Evolutionary conservation across 2,113 vertebrate genomes (phyloP).

Genomic region (Cathartes aura): DNA sequence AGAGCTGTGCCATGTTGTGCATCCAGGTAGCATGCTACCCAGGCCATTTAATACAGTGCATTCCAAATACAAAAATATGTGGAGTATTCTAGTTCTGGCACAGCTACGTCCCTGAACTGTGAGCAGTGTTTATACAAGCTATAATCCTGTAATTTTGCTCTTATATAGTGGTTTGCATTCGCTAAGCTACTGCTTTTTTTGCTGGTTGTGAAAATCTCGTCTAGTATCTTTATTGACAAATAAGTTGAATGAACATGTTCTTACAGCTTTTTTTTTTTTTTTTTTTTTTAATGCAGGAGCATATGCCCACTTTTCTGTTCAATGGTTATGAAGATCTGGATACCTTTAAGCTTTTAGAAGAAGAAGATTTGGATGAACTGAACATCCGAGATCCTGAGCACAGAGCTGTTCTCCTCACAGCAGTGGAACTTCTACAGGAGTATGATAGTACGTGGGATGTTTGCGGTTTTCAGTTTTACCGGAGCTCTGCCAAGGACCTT

Average conservation of each 20-base stretch:
- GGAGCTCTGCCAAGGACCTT: background rate
- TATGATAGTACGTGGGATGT: slow-evolving; percentile 89
- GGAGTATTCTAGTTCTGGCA: background rate
- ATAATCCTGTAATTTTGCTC: background rate
- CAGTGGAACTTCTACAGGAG: slow-evolving; percentile 95
- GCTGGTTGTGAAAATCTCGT: background rate
- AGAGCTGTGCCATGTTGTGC: background rate
- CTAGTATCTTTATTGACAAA: background rate
- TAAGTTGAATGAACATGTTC: background rate
- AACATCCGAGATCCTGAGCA: slow-evolving; percentile 95
- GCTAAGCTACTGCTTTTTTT: background rate
- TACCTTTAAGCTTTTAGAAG: slow-evolving; percentile 96
- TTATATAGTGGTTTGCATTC: background rate
- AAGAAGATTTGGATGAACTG: slow-evolving; percentile 96
- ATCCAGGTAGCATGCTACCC: background rate
- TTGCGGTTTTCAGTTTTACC: slow-evolving; percentile 2
- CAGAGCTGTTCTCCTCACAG: slow-evolving; percentile 92
- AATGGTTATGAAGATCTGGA: slow-evolving; percentile 98
- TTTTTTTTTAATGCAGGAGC: slow-evolving; percentile 80
- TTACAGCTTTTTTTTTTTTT: background rate
- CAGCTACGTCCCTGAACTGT: background rate
- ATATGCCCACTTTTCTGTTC: slow-evolving; percentile 98
- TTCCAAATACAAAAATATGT: background rate
- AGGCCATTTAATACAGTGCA: background rate
- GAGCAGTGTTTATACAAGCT: background rate